Evolutionary conservation across 2,113 vertebrate genomes (phyloP), one percentile per base, ranked within the genome.

Genomic region (Ciconia boyciana): DNA sequence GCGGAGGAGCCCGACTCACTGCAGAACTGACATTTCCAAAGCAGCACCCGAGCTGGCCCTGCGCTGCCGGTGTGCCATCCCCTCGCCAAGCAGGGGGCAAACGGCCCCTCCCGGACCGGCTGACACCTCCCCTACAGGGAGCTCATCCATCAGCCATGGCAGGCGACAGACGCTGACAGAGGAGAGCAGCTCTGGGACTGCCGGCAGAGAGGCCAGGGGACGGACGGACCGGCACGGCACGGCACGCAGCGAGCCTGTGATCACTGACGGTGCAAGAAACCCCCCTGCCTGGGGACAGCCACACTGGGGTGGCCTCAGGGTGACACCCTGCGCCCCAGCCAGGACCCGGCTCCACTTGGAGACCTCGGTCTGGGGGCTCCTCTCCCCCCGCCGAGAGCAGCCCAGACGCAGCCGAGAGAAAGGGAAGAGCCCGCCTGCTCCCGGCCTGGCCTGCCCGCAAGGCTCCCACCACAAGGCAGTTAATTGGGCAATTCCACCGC

Each of bases 221-320:
- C 1, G 18, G 39, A 46, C 5, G 11, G 36, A 18, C 17, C 3
- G 2, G n/a, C 26, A 25, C 4, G 2, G n/a, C 26, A 25, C 4
- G 8, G 48, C 64, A 61, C 4, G 1, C 32, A 20, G 43, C 1
- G 4, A 90, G 39, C 22, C 75, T 15, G 34, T 4, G 28, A 25
- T 29, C 34, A 11, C 8, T 1, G 24, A 19, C 0, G 16, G 51
- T 25, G 55, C 34, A 54, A 36, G 62, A 46, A 2, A 48, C 7
- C 18, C 69, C 52, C 39, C 41, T 7, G 20, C 25, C 52, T 11
- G 36, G 48, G 32, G 18, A 64, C 0, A 3, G 51, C 36, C n/a
- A 41, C 15, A 13, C 44, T 11, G 21, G 44, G 49, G 57, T 5
- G 34, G 52, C 29, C n/a, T n/a, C 65, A 46, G 11, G 54, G 77